Base-by-base conservation (phyloP, 2,888 invertebrate genomes). In the Pycnomerus fuliginosus region DNA sequence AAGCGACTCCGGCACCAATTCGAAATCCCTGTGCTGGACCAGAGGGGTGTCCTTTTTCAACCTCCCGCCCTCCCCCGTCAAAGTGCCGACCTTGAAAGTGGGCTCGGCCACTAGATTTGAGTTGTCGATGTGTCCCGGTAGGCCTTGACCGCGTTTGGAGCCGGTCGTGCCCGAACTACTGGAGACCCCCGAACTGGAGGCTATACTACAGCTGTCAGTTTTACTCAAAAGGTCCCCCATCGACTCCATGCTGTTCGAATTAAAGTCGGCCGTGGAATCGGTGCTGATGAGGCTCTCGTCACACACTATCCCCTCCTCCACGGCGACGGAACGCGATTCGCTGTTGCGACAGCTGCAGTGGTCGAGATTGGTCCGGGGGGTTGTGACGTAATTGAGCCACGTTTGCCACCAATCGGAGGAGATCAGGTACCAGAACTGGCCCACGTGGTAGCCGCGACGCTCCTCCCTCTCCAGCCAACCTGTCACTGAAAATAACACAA, bases 361-460 rank as follows among this genome's bases (percentile, higher is more conserved):
- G 56, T 73, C 58, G 60, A 60, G 54, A 64, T 65, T 60, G 46
- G 61, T 60, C 50, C 67, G 54, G 8, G 67, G 61, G 1, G 67
- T 61, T 1, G 68, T 75, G n/a, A 86, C 81, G 73, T 90, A 85
- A 24, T 80, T 79, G 38, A 77, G 72, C 94, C 93, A 94, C 8
- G 75, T 74, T 48, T 80, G 80, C 92, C 92, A 94, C 94, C 94
- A 94, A 56, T 87, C 85, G 29, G 84, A 82, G 1, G 85, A 80
- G 45, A 93, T 80, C 50, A 94, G 79, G 76, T 91, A 93, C 91
- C 92, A 93, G 72, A 90, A 87, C 73, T 92, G 90, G 0, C 90
- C 91, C 38, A 87, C 82, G 29, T 81, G 74, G 65, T 86, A 83
- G 0, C 90, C 88, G 29, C 88, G 79, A 30, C 80, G 75, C 54